These are phyloP conservation scores for Nymphalis urticae DNA, from an alignment of 2,888 invertebrate species.

Conservation along the genomic window DNA sequence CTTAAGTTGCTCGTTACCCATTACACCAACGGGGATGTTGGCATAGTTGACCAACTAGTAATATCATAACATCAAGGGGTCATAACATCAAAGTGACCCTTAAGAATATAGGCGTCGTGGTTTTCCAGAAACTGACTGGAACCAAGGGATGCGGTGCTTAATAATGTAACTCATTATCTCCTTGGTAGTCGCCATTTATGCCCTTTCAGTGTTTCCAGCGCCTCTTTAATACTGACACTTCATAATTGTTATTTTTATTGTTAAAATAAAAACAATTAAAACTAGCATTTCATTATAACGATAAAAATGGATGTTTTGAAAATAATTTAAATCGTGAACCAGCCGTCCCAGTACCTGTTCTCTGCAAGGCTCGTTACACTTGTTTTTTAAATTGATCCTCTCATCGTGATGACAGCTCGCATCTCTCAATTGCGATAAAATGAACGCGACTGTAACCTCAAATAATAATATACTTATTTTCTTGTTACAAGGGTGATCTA, in stretches of 20 bases:
- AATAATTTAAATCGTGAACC: slow-evolving; percentile 49
- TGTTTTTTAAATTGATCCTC: slow-evolving; percentile 59
- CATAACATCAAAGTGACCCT: too few species aligned
- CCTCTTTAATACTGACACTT: neutral
- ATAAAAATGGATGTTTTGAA: neutral
- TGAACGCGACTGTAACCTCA: slow-evolving; percentile 52
- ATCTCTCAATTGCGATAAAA: slow-evolving; percentile 54
- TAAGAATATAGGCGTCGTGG: too few species aligned
- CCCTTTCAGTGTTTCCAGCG: too few species aligned
- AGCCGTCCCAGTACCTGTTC: slow-evolving; percentile 28
- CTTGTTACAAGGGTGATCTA: slow-evolving; percentile 60
- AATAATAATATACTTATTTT: slow-evolving; percentile 54
- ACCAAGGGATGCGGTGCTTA: too few species aligned
- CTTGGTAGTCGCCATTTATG: too few species aligned
- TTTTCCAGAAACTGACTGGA: too few species aligned
- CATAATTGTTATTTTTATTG: neutral
- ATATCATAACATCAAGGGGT: too few species aligned
- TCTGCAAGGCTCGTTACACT: slow-evolving; percentile 48
- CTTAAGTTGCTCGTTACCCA: too few species aligned
- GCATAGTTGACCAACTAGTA: too few species aligned
- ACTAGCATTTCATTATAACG: neutral
- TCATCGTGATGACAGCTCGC: slow-evolving; percentile 55
- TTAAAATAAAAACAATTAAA: slow-evolving; percentile 2
- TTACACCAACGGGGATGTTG: too few species aligned
- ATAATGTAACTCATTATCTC: too few species aligned